phyloP scores from a whole-genome alignment of 1,140 invertebrate genomes.

The Piezodorus guildinii region DNA sequence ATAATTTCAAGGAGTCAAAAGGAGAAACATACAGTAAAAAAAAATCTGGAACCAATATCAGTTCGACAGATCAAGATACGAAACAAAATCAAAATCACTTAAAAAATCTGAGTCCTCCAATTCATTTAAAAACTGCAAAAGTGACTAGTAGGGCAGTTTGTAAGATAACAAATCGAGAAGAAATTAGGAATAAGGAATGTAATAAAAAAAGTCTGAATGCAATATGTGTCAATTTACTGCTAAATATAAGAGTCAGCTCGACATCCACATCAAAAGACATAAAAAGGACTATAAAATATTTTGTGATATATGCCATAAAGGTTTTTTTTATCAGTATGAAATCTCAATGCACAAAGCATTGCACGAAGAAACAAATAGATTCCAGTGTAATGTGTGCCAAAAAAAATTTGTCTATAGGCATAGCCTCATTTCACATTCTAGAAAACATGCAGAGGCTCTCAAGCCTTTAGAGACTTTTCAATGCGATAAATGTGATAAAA shows the following conservation, averaged over 20 bases:
- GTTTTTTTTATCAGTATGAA: slow-evolving; percentile 4
- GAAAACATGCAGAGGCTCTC: neutral
- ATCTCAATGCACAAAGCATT: neutral
- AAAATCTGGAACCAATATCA: too few relatives aligned
- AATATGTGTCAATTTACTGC: neutral
- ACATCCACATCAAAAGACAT: slow-evolving; percentile 3
- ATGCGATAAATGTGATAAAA: slow-evolving; percentile 5
- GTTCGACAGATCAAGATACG: too few relatives aligned
- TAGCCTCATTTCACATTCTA: neutral
- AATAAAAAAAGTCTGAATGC: neutral
- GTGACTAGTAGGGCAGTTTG: too few relatives aligned
- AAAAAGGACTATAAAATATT: slow-evolving; percentile 4
- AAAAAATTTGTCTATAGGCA: slow-evolving; percentile 5
- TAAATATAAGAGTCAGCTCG: neutral
- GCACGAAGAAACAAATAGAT: neutral
- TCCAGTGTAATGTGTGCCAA: slow-evolving; percentile 4
- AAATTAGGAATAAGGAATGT: too few relatives aligned
- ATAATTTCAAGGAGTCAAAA: too few relatives aligned
- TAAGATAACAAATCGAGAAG: too few relatives aligned
- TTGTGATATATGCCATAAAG: neutral
- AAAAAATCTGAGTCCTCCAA: too few relatives aligned
- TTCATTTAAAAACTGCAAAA: too few relatives aligned
- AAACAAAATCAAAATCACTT: too few relatives aligned
- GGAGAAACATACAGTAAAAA: too few relatives aligned
- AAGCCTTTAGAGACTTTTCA: neutral